A percentile compares a stretch with the other conserved stretches of the same genome.
phyloP scores from a whole-genome alignment of 2,113 vertebrate genomes.

The Saguinus midas region DNA sequence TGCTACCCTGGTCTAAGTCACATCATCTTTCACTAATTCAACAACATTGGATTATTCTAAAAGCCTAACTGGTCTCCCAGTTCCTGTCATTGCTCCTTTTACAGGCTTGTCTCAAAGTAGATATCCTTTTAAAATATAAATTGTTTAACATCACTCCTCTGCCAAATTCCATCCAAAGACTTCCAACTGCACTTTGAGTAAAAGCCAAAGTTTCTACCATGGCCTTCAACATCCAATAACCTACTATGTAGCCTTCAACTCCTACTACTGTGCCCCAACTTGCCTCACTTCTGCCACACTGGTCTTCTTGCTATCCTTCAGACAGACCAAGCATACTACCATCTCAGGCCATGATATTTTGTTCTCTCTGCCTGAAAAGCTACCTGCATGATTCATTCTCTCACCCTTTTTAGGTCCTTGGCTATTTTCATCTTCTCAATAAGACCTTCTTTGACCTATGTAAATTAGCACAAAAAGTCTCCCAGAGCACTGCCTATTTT shows the following conservation, averaged over 20 bases:
- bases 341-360: neutral
- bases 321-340: neutral
- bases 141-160: neutral
- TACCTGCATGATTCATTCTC: neutral
- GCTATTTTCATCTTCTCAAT: neutral
- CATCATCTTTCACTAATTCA: neutral
- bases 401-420: neutral
- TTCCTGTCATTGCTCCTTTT: neutral
- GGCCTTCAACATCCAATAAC: neutral
- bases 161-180: neutral
- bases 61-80: neutral
- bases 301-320: neutral
- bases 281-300: neutral
- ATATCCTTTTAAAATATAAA: neutral
- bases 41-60: neutral
- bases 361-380: neutral
- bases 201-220: neutral
- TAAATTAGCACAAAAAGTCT: neutral
- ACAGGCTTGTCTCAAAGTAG: neutral
- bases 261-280: neutral
- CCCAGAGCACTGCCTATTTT: neutral
- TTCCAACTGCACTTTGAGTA: neutral
- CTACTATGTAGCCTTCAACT: neutral
- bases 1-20: neutral
- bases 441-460: neutral